Evolutionary conservation across 2,888 invertebrate genomes (phyloP).

Genomic region (Mesorhabditis spiculigera): DNA sequence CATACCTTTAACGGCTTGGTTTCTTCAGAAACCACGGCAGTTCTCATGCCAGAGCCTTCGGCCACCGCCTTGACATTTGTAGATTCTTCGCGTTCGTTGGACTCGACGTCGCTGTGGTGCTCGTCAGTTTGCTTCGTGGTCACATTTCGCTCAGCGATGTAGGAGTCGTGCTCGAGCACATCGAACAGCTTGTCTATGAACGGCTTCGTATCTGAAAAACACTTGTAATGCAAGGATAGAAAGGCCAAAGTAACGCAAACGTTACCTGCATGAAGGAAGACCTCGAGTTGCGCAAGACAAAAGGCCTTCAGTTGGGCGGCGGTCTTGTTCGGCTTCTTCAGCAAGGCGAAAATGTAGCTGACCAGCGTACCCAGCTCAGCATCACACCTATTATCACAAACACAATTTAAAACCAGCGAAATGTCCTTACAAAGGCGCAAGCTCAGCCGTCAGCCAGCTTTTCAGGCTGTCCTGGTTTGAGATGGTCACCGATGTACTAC

Average conservation of each 20-base stretch:
- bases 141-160: conserved; percentile 28
- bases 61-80: too few relatives aligned
- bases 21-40: too few relatives aligned
- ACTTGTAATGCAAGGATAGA: not conserved
- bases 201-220: conserved; percentile 75
- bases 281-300: conserved; percentile 90
- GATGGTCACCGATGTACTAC: too few relatives aligned
- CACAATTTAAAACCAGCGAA: not conserved
- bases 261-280: conserved; percentile 82
- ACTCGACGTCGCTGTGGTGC: too few relatives aligned
- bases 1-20: too few relatives aligned
- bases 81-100: too few relatives aligned
- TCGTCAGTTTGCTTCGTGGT: not conserved
- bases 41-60: too few relatives aligned
- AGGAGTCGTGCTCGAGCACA: conserved; percentile 71
- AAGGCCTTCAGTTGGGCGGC: conserved; percentile 80
- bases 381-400: conserved; percentile 74
- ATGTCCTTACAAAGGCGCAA: not conserved
- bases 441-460: too few relatives aligned
- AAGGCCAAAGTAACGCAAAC: conserved; percentile 13
- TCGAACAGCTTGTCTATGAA: conserved; percentile 82
- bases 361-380: conserved; percentile 92
- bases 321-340: conserved; percentile 81
- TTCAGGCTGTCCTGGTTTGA: too few relatives aligned
- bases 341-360: conserved; percentile 90